A percentile compares a stretch with the other conserved stretches of the same genome.
Evolutionary conservation across 2,113 vertebrate species (phyloP).

Genomic region (Melanocharis versteri): DNA sequence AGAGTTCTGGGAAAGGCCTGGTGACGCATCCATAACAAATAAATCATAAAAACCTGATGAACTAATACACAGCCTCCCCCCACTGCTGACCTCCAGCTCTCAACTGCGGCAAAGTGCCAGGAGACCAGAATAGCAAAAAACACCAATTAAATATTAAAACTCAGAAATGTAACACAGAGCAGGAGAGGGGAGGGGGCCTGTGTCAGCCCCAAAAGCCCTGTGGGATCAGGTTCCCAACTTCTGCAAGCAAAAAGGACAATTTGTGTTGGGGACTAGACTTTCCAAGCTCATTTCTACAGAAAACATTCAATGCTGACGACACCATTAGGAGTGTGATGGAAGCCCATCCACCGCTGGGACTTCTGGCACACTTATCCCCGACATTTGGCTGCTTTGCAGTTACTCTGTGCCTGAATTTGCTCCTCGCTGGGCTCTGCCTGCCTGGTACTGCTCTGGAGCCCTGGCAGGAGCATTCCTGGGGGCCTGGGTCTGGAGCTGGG

Average conservation of each 20-base stretch:
- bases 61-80: neutral
- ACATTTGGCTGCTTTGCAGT: neutral
- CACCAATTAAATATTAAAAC: constrained; percentile 36
- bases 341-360: neutral
- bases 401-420: neutral
- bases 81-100: constrained; percentile 2
- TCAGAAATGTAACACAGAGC: neutral
- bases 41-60: constrained; percentile 5
- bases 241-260: constrained; percentile 21
- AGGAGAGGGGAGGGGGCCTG: neutral
- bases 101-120: neutral
- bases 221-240: neutral
- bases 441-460: neutral
- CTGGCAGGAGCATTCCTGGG: neutral
- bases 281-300: constrained; percentile 9
- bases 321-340: constrained; percentile 1
- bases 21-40: neutral
- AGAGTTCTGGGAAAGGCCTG: constrained; percentile 1
- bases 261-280: neutral
- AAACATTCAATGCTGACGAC: constrained; percentile 10
- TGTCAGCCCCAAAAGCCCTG: neutral
- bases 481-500: neutral
- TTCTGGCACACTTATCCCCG: neutral
- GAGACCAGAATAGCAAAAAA: neutral
- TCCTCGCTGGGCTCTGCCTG: neutral